Evolutionary conservation across 2,797 vertebrate genomes (phyloP), one percentile per base, ranked within the genome.

Genomic region (Cossypha caffra): DNA sequence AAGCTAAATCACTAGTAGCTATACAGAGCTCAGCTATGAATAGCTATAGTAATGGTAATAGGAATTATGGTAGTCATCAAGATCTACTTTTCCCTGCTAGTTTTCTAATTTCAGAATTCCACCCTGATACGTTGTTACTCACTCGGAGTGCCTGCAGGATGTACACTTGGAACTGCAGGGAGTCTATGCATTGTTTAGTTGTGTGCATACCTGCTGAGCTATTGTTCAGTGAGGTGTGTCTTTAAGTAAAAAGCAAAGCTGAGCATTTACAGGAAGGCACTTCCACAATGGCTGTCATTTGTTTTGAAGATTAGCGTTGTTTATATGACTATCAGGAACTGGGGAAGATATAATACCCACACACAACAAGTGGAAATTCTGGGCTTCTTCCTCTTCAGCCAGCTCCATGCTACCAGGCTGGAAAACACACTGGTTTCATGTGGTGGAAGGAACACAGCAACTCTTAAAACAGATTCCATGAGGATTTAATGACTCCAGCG

Each of bases 151-250:
- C 59, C 77, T 76, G 82, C 88, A 93, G 95, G 90, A 96, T 94
- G 89, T 92, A 86, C 80, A 83, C 51, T 50, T 50, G 69, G 59
- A 93, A n/a, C 88, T 86, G 12, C 59, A 29, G 77, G 86, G 81
- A 92, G 67, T 8, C 80, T 68, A 2, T 69, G 81, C 89, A 61
- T 88, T 90, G 88, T 90, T 83, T 54, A 40, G 54, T 38, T 64
- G 63, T 93, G 81, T 90, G 95, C 97, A 94, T 98, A 98, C 97
- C 98, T 98, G 96, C 92, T 97, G 96, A 94, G 94, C 97, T 96
- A 98, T 98, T 98, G 98, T 99, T 98, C 96, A 84, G 42, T 24
- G 98, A 98, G 98, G 98, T 94, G 98, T 98, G 98, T 94, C 98
- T 92, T 86, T 95, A 97, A 96, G 88, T 62, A 66, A 89, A 96